Evolutionary conservation across 2,888 invertebrate genomes (phyloP), one percentile per base, ranked within the genome.

Genomic region (Trachelus stipa): DNA sequence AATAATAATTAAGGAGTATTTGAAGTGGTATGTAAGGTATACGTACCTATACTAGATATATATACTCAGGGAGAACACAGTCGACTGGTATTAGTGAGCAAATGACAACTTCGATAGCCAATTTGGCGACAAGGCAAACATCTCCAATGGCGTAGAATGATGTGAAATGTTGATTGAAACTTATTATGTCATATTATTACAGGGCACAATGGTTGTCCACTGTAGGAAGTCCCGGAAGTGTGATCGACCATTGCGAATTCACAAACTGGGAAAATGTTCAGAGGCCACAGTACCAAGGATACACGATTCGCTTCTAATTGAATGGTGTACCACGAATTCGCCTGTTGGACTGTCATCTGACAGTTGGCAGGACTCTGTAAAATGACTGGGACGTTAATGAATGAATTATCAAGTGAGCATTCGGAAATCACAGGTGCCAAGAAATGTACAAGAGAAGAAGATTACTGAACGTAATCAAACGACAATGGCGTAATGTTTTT

Each of bases 181-280:
- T 76, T 77, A 86, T 87, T 74, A 83, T 71, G 11, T 34, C 31
- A 15, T 74, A 34, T 74, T 74, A 12, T 74, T 37, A 73, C 92
- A 98, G 97, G 96, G 93, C 96, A 79, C 93, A 95, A 79, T 98
- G 97, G 97, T 92, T 98, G 81, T 94, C 95, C 69, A 95, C 94
- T 74, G 95, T 95, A 1, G 97, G 97, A 1, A 97, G 97, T 76
- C 97, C 97, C 0, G 97, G 96, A 81, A 95, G 96, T 88, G 94
- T 96, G 91, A 96, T 98, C 83, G 96, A 97, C 85, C 95, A 94
- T 83, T 96, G 97, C 85, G 96, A 97, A 85, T 93, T 97, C 75
- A 94, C 93, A 80, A 97, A 97, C 91, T 95, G 96, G 94, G 96
- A 96, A 89, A 95, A 95, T 87, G 92, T 97, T 74, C 93, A 94